Percentiles rank a stretch among this genome's conserved stretches.
Evolutionary conservation across 2,888 invertebrate species (phyloP).

Genomic region (Cosmia trapezina): DNA sequence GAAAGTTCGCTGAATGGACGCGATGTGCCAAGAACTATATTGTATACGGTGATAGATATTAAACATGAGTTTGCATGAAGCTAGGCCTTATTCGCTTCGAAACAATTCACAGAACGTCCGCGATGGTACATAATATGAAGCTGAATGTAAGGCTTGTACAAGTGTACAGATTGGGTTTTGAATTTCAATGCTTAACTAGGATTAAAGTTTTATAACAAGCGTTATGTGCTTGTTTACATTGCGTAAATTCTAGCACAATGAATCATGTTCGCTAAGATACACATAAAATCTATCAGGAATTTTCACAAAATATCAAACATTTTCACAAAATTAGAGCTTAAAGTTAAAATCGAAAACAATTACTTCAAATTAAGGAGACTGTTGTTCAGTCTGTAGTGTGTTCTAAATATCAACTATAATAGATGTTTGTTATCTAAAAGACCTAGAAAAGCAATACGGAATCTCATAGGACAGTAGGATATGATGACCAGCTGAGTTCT

Average conservation of each 20-base stretch:
- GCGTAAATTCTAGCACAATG: constrained; percentile 25
- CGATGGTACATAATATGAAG: background rate
- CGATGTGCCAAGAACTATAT: constrained; percentile 37
- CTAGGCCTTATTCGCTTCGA: constrained; percentile 52
- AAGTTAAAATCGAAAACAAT: background rate
- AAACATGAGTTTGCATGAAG: constrained; percentile 27
- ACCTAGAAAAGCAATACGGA: background rate
- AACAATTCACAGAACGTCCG: constrained; percentile 57
- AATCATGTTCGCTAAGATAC: constrained; percentile 14
- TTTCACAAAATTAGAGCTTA: background rate
- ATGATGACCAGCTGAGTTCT: background rate
- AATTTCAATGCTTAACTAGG: constrained; percentile 18
- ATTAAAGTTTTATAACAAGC: constrained; percentile 23
- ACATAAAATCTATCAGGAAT: background rate
- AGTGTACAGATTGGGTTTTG: constrained; percentile 14
- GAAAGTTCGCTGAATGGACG: constrained; percentile 62
- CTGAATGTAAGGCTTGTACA: constrained; percentile 1
- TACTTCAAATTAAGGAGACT: background rate
- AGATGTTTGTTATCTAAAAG: background rate
- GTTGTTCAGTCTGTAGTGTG: background rate
- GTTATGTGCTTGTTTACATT: constrained; percentile 8
- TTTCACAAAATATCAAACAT: background rate
- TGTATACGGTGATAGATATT: constrained; percentile 17
- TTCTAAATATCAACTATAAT: background rate
- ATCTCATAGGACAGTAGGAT: background rate